Base-by-base conservation (phyloP, 2,888 invertebrate genomes). In the Glyphotaelius pellucidus region DNA sequence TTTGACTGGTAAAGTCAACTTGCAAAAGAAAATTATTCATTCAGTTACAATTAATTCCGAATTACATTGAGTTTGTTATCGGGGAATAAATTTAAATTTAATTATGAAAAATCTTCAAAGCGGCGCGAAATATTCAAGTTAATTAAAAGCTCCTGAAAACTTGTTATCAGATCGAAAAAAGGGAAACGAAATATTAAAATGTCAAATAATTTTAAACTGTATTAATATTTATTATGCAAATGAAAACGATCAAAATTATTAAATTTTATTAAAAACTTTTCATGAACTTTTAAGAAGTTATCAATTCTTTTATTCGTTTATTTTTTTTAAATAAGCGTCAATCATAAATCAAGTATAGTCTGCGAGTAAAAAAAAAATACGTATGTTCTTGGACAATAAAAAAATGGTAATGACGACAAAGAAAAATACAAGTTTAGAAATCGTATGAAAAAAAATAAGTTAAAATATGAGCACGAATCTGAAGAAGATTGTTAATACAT, bases 51-150 rank as follows among this genome's bases (percentile, higher is more conserved):
- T 47, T 31, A 11, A 88, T 79, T 88, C 32, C 30, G 79, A 88
- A 67, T 31, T 31, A 88, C 32, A 32, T 88, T 35, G 52, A 79
- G 25, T 88, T 79, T 25, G 88, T 88, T 79, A 79, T 67, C 32
- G 79, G 35, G 19, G 88, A 88, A 88, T 19, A 88, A 88, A 88
- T 88, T 88, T 79, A 25, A 88, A 88, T 88, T 32, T 67, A 25
- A 88, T 88, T 88, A 88, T 12, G 67, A 88, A 67, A 87, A 79
- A 88, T 30, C 32, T n/a, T 38, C 42, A 42, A 25, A 85, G 85
- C 42, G 85, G 42, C 32, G 52, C 32, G 31, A 32, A 88, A 79
- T 79, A 35, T 88, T 88, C 35, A 11, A 79, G 67, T 79, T 88
- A 88, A 88, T 88, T 88, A 88, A 79, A 88, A 86, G 86, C 86